Percentiles rank a stretch among this genome's conserved stretches.
phyloP scores from a whole-genome alignment of 2,797 vertebrate species.

The Melanotaenia parkinsoni region DNA sequence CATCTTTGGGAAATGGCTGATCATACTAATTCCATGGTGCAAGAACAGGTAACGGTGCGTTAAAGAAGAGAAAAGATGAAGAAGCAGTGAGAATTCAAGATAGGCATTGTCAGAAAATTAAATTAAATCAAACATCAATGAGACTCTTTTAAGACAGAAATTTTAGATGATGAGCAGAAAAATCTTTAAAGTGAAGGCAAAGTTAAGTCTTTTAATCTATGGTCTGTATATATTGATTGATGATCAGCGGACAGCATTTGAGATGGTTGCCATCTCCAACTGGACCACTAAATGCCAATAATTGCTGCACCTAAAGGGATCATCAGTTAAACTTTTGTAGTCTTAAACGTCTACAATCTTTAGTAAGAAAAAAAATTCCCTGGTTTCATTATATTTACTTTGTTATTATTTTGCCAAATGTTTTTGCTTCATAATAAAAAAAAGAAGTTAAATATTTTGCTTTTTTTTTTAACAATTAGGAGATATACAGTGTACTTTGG shows the following conservation, averaged over 20 bases:
- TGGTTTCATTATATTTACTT: neutral
- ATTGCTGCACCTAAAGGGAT: neutral
- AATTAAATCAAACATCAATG: neutral
- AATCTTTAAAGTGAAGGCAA: neutral
- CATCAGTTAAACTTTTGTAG: no score
- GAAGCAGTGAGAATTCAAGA: neutral
- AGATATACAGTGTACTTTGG: neutral
- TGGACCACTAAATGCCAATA: neutral
- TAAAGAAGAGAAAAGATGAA: neutral
- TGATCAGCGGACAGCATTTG: neutral
- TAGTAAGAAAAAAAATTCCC: neutral
- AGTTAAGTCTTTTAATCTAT: no score
- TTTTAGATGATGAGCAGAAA: neutral
- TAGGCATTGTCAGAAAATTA: neutral
- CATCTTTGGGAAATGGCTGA: neutral
- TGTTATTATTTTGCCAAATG: neutral
- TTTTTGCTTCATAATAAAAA: neutral
- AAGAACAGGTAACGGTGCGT: neutral
- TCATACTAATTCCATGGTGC: neutral
- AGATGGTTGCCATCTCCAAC: neutral
- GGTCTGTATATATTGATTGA: no score
- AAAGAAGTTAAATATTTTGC: neutral
- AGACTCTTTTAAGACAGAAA: neutral
- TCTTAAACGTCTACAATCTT: neutral
- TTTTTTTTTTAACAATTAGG: neutral